These are phyloP conservation scores for Trichopria drosophilae DNA, from an alignment of 2,888 invertebrate genomes.

Conservation along the genomic window DNA sequence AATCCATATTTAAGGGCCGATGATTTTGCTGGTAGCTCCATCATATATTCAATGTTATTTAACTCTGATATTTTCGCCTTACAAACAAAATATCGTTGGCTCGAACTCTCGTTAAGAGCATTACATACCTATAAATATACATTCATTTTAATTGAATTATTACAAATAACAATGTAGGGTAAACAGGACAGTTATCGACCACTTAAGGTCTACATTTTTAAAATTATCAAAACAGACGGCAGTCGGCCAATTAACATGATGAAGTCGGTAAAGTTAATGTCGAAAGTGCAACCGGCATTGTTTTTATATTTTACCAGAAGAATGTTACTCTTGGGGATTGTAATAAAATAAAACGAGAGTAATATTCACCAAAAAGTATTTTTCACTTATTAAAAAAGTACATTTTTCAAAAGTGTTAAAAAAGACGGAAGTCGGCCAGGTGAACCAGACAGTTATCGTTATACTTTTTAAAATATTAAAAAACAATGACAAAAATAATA, in stretches of 20 bases:
- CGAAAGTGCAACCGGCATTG: neutral
- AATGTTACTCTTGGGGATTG: neutral
- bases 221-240: too few species aligned
- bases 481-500: too few species aligned
- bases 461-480: too few species aligned
- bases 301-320: neutral
- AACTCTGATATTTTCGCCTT: neutral
- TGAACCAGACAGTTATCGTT: too few species aligned
- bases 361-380: too few species aligned
- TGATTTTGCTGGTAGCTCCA: neutral
- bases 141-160: neutral
- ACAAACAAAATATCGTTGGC: conserved; percentile 2
- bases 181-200: neutral
- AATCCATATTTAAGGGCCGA: neutral
- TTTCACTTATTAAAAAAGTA: too few species aligned
- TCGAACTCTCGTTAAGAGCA: neutral
- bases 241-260: too few species aligned
- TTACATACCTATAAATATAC: conserved; percentile 2
- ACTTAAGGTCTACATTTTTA: too few species aligned
- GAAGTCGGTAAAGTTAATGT: too few species aligned
- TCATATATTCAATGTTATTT: neutral
- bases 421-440: too few species aligned
- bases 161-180: neutral
- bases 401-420: too few species aligned
- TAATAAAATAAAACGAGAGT: too few species aligned